Evolutionary conservation across 2,888 invertebrate genomes (phyloP), one percentile per base, ranked within the genome.

Genomic region (Rhabditophanes sp.): DNA sequence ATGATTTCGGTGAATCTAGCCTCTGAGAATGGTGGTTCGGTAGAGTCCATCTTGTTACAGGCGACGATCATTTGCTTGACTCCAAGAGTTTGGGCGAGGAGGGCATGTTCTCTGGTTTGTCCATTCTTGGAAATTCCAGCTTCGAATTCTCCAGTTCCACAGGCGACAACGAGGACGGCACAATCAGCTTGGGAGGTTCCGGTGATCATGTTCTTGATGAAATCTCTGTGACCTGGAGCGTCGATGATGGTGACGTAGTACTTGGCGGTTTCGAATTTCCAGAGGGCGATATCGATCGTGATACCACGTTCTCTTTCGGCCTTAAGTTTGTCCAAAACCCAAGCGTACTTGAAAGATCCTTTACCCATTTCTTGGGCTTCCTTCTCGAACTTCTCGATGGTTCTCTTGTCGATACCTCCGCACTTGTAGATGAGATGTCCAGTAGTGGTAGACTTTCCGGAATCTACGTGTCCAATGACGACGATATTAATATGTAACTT

Each of bases 291-390:
- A 39, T 56, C 56, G 44, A 55, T 55, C 9, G n/a, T 26, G 9
- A 9, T n/a, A 26, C 27, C 27, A 26, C 17, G n/a, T n/a, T n/a
- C 23, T 22, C 9, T 9, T 9, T 22, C 23, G 9, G 23, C 9
- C 9, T 22, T 22, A 9, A 22, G 9, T 9, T 22, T 22, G 23
- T 22, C 9, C 23, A 22, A 22, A 9, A 22, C 9, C 23, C 90
- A 96, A 65, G 93, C 93, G 69, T 96, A 96, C 73, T 96, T 96
- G 81, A 96, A 96, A 69, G 93, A 96, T 68, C 93, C 90, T 48
- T 53, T 42, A 39, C 55, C 57, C 55, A 57, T 29, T 22, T 29
- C 30, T 72, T 85, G 83, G 71, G 90, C 88, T 74, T 90, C 90
- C 76, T 90, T 90, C 76, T 93, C 90, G 77, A 90, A 93, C 73